Conservation (phyloP, 2,797 vertebrate genomes). For the Hoplostethus mediterraneus region DNA sequence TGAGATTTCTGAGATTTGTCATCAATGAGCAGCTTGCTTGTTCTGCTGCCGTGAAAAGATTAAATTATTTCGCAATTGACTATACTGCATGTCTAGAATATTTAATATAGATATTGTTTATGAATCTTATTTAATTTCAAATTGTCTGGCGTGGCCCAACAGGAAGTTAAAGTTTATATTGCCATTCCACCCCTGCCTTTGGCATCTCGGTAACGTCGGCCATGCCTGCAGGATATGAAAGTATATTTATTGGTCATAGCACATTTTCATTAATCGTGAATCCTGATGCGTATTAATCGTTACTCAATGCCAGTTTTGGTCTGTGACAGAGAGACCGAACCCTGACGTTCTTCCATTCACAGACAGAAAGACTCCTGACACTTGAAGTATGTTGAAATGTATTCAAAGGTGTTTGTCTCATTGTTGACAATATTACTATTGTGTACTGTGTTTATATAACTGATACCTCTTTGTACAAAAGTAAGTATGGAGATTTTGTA, state of each 20-base stretch:
- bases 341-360: slow-evolving; percentile 51
- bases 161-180: slow-evolving; percentile 43
- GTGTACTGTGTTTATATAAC: slow-evolving; percentile 80
- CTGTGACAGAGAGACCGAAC: slow-evolving; percentile 35
- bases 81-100: slow-evolving; percentile 82
- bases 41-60: slow-evolving; percentile 57
- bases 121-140: slow-evolving; percentile 70
- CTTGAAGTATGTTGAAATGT: slow-evolving; percentile 83
- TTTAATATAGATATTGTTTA: slow-evolving; percentile 76
- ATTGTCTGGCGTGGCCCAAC: slow-evolving; percentile 54
- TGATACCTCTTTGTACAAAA: slow-evolving; percentile 85
- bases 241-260: slow-evolving; percentile 78
- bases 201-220: slow-evolving; percentile 23
- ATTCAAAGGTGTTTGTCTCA: slow-evolving; percentile 74
- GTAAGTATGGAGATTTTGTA: slow-evolving; percentile 62
- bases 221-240: slow-evolving; percentile 46
- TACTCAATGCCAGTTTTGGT: slow-evolving; percentile 55
- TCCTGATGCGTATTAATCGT: slow-evolving; percentile 41
- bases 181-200: slow-evolving; percentile 42
- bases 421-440: slow-evolving; percentile 62
- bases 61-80: slow-evolving; percentile 83
- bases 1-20: slow-evolving; percentile 8
- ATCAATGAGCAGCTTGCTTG: slow-evolving; percentile 21
- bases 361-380: slow-evolving; percentile 80
- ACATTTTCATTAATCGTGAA: slow-evolving; percentile 69